A percentile compares a stretch with the other conserved stretches of the same genome.
These are phyloP conservation scores for Brenthis daphne DNA, from an alignment of 2,888 invertebrate genomes.

Conservation along the genomic window DNA sequence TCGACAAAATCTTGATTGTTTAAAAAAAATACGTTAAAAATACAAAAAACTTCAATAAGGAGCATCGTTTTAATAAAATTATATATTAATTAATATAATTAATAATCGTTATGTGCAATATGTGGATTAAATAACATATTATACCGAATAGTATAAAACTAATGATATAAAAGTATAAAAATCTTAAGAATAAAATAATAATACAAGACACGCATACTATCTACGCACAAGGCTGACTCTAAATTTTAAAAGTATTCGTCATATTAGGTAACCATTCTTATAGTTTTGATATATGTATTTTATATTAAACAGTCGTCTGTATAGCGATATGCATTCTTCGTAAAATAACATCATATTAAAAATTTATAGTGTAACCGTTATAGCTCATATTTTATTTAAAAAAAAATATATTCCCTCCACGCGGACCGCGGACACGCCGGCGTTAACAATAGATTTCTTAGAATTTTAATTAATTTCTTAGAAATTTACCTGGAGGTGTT, in stretches of 20 bases:
- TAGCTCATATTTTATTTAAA: too few species aligned
- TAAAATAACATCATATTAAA: background rate
- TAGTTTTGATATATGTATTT: background rate
- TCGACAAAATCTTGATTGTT: too few species aligned
- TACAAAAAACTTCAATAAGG: background rate
- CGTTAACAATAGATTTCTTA: too few species aligned
- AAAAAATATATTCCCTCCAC: too few species aligned
- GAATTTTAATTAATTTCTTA: too few species aligned
- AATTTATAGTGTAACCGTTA: background rate
- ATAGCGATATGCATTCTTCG: background rate
- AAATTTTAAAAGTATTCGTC: conserved; percentile 1
- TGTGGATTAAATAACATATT: conserved; percentile 10
- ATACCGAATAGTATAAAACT: conserved; percentile 6
- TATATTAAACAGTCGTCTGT: conserved; percentile 15
- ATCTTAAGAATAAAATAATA: conserved; percentile 24
- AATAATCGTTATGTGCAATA: conserved; percentile 15
- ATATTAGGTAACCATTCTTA: background rate
- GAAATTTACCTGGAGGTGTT: too few species aligned
- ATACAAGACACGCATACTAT: conserved; percentile 12
- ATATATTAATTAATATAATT: conserved; percentile 14
- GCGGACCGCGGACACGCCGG: too few species aligned
- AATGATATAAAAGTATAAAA: conserved; percentile 32
- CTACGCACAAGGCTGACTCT: conserved; percentile 31
- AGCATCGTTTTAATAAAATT: background rate
- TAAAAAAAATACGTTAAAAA: background rate